These are phyloP conservation scores for Zygothrica quintamaculata DNA, from an alignment of 2,888 invertebrate genomes.

Conservation along the genomic window DNA sequence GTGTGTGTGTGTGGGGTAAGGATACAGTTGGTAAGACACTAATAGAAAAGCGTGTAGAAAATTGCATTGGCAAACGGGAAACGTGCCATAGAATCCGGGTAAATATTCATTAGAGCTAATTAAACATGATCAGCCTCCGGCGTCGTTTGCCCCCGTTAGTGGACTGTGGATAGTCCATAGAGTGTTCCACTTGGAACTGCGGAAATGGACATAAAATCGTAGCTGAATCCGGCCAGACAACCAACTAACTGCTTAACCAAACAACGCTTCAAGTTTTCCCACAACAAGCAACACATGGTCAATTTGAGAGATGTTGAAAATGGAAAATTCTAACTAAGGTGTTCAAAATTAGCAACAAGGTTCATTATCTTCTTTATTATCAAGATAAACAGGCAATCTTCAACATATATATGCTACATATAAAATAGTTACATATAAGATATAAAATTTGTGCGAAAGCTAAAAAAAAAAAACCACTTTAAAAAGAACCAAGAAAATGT, in stretches of 20 bases:
- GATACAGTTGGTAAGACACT: constrained; percentile 39
- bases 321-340: constrained; percentile 7
- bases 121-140: constrained; percentile 71
- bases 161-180: too few relatives aligned
- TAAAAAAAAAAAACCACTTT: too few relatives aligned
- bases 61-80: constrained; percentile 54
- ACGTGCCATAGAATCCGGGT: constrained; percentile 51
- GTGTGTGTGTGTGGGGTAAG: background rate
- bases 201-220: background rate
- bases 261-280: constrained; percentile 30
- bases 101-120: constrained; percentile 80
- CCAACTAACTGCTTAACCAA: constrained; percentile 40
- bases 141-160: constrained; percentile 22
- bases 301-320: constrained; percentile 7
- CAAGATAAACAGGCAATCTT: too few relatives aligned
- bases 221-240: constrained; percentile 14
- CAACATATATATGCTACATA: too few relatives aligned
- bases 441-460: too few relatives aligned
- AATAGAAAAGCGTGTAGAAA: constrained; percentile 71
- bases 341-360: background rate
- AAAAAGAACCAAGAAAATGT: too few relatives aligned
- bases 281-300: constrained; percentile 55
- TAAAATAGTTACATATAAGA: too few relatives aligned
- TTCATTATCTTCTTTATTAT: too few relatives aligned
- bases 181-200: background rate